phyloP scores from a whole-genome alignment of 2,888 invertebrate genomes.

The Escarpia spicata region DNA sequence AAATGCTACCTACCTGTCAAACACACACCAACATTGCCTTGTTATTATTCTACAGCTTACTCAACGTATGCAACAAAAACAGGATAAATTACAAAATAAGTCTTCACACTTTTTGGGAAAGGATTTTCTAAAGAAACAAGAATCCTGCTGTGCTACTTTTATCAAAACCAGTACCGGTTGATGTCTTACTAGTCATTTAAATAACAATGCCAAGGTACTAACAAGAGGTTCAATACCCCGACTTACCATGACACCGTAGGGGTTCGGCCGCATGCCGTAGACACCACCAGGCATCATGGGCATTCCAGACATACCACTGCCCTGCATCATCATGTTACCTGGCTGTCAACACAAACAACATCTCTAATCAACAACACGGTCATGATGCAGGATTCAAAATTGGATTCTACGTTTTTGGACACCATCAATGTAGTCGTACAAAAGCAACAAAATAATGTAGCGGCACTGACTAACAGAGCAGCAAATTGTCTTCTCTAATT shows the following conservation, averaged over 20 bases:
- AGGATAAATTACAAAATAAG: too few relatives aligned
- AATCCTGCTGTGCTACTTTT: neutral
- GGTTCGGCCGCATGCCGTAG: constrained; percentile 36
- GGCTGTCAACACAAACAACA: neutral
- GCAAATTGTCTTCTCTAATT: too few relatives aligned
- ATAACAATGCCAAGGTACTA: neutral
- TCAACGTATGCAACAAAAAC: too few relatives aligned
- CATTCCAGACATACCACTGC: constrained; percentile 29
- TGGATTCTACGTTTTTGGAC: too few relatives aligned
- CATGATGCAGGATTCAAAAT: too few relatives aligned
- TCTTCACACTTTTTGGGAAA: neutral
- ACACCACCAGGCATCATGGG: constrained; percentile 33
- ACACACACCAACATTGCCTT: too few relatives aligned
- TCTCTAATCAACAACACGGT: neutral
- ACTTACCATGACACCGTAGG: constrained; percentile 34
- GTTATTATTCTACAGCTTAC: too few relatives aligned
- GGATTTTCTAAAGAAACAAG: neutral
- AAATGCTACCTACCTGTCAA: neutral
- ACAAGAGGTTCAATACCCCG: neutral
- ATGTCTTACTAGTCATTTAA: neutral
- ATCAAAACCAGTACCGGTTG: neutral
- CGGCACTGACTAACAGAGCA: too few relatives aligned
- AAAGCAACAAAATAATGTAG: too few relatives aligned
- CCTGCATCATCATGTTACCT: constrained; percentile 38
- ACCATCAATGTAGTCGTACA: too few relatives aligned